Percentiles rank a stretch among this genome's conserved stretches.
Conservation (phyloP, 1,140 invertebrate genomes). For the Lerema accius region DNA sequence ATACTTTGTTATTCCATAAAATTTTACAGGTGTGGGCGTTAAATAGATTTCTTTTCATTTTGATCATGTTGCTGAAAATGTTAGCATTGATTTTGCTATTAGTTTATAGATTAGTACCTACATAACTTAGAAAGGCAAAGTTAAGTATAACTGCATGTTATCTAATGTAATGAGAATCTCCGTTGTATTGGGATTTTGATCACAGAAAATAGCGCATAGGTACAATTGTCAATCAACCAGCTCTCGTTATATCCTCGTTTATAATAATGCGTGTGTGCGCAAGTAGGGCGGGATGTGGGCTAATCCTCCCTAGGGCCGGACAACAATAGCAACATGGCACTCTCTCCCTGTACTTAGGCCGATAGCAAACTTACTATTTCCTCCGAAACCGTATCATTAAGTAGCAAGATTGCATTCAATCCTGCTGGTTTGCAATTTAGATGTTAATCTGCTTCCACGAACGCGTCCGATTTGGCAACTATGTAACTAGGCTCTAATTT, state of each 20-base stretch:
- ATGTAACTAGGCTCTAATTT: background rate
- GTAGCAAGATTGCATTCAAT: background rate
- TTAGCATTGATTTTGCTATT: no score
- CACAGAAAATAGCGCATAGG: no score
- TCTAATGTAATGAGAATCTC: no score
- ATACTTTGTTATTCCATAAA: no score
- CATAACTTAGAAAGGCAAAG: no score
- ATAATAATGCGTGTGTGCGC: slow-evolving; percentile 63
- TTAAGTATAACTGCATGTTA: no score
- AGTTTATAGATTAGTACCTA: no score
- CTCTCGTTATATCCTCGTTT: slow-evolving; percentile 27
- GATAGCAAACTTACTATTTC: slow-evolving; percentile 17
- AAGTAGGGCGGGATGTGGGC: slow-evolving; percentile 64
- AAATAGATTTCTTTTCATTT: no score
- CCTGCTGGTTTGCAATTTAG: background rate
- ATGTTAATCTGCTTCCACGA: slow-evolving; percentile 9
- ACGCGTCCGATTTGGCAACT: background rate
- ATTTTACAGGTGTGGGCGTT: no score
- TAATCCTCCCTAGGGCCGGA: slow-evolving; percentile 68
- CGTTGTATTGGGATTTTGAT: no score
- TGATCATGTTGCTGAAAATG: no score
- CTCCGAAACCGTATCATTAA: slow-evolving; percentile 17
- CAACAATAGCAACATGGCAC: slow-evolving; percentile 73
- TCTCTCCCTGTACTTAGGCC: slow-evolving; percentile 42
- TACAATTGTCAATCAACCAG: slow-evolving; percentile 15